Percentiles rank a stretch among this genome's conserved stretches.
Conservation (phyloP, 2,113 vertebrate species). For the Aythya baeri region DNA sequence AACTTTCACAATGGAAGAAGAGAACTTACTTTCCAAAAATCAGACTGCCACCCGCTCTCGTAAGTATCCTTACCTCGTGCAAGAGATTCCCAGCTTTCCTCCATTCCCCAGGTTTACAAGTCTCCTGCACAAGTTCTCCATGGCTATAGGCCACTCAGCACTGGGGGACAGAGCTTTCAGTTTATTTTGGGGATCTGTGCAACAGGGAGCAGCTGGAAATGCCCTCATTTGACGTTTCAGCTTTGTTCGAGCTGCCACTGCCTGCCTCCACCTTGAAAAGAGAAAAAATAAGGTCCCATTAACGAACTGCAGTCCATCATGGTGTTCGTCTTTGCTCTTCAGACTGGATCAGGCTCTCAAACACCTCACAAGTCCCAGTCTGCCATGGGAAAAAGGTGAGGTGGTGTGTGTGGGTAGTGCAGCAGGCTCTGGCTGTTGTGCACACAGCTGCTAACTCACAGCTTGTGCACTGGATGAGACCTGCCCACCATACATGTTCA, state of each 20-base stretch:
- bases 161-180: slow-evolving; percentile 87
- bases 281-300: not conserved
- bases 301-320: not conserved
- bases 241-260: slow-evolving; percentile 87
- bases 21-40: not conserved
- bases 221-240: slow-evolving; percentile 93
- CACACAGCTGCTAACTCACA: not conserved
- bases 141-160: slow-evolving; percentile 80
- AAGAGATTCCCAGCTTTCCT: slow-evolving; percentile 87
- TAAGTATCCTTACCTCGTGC: slow-evolving; percentile 81
- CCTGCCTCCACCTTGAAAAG: slow-evolving; percentile 88
- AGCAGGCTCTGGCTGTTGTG: not conserved
- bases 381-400: fast-evolving
- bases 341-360: not conserved
- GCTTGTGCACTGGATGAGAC: too few relatives aligned
- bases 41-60: not conserved
- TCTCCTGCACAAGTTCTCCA: slow-evolving; percentile 80
- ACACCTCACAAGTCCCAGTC: not conserved
- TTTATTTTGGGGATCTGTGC: slow-evolving; percentile 79
- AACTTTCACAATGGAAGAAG: not conserved
- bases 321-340: not conserved
- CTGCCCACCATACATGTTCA: too few relatives aligned
- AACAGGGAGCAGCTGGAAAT: slow-evolving; percentile 94
- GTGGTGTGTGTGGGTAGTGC: too few relatives aligned
- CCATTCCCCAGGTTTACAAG: slow-evolving; percentile 88